Conservation (phyloP, 2,888 invertebrate species). For the Lampropteryx suffumata region DNA sequence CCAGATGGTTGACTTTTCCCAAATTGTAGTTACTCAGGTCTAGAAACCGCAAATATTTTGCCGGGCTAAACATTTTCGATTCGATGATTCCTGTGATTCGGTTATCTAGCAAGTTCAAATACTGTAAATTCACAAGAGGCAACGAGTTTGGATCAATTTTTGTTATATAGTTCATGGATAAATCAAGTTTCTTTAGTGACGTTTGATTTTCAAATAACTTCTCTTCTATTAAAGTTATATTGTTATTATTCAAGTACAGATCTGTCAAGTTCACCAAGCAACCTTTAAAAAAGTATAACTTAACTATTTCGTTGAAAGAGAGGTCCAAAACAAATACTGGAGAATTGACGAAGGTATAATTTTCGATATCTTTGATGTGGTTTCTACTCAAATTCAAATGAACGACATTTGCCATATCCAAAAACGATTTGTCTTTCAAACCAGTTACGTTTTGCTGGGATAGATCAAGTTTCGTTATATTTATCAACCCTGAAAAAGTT, state of each 20-base stretch:
- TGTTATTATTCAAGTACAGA: conserved; percentile 58
- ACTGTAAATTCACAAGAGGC: conserved; percentile 61
- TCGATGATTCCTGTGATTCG: conserved; percentile 47
- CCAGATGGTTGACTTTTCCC: conserved; percentile 50
- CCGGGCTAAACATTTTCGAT: conserved; percentile 57
- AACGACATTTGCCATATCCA: conserved; percentile 41
- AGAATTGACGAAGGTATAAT: conserved; percentile 46
- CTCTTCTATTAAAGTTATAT: conserved; percentile 41
- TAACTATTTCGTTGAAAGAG: conserved; percentile 54
- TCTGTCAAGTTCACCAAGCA: conserved; percentile 51
- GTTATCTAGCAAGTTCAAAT: conserved; percentile 56
- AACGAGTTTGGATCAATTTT: conserved; percentile 54
- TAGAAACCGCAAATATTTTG: conserved; percentile 56
- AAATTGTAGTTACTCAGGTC: conserved; percentile 60
- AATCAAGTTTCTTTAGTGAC: conserved; percentile 52
- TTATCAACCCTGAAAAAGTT: conserved; percentile 55
- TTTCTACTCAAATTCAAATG: conserved; percentile 62
- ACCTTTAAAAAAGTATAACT: conserved; percentile 51
- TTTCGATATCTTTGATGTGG: conserved; percentile 47
- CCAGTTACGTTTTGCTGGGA: conserved; percentile 50
- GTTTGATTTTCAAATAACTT: conserved; percentile 51
- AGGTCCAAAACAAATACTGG: conserved; percentile 54
- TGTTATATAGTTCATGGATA: conserved; percentile 60
- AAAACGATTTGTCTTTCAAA: conserved; percentile 53
- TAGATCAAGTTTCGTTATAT: conserved; percentile 49